These are phyloP conservation scores for Nephrotoma flavescens DNA, from an alignment of 2,888 invertebrate genomes.

Conservation along the genomic window DNA sequence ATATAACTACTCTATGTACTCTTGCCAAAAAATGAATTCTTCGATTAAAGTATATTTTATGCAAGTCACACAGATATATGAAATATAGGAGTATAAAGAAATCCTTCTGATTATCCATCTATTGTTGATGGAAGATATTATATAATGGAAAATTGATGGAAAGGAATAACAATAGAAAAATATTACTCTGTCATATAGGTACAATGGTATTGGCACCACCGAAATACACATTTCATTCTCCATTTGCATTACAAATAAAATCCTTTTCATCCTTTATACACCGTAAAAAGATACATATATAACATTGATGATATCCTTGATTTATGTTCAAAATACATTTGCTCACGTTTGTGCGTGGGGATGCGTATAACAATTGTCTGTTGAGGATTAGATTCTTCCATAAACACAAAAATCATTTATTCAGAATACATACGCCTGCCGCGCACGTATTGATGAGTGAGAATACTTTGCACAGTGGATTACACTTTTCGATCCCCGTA, in stretches of 20 bases:
- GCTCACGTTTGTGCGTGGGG: not conserved
- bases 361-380: not conserved
- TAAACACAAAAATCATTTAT: not conserved
- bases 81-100: not conserved
- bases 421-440: not conserved
- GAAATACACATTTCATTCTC: not conserved
- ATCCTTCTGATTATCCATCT: not conserved
- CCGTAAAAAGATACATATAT: not conserved
- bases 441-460: not conserved
- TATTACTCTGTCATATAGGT: not conserved
- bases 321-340: not conserved
- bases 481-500: not conserved
- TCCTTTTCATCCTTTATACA: not conserved
- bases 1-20: not conserved
- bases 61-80: not conserved
- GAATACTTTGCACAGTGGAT: not conserved
- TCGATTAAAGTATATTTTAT: not conserved
- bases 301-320: not conserved
- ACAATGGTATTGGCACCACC: not conserved
- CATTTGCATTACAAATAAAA: not conserved
- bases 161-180: not conserved
- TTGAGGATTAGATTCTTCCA: not conserved
- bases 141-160: not conserved
- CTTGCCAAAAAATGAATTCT: not conserved
- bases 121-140: not conserved